Evolutionary conservation across 2,888 invertebrate genomes (phyloP), one percentile per base, ranked within the genome.

Genomic region (Tineola bisselliella): DNA sequence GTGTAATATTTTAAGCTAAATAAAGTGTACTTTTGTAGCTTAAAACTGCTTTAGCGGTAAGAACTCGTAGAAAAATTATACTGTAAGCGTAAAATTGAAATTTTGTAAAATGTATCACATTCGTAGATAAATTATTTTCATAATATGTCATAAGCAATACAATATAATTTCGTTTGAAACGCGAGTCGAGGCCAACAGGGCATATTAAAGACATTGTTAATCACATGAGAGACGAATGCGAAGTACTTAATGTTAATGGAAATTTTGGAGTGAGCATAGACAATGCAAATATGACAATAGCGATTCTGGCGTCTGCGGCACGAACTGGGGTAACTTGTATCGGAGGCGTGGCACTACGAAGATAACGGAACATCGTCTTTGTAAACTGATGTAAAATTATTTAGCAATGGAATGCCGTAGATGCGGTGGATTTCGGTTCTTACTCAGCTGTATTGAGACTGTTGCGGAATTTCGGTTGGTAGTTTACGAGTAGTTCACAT

Each of bases 241-340:
- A 33, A 33, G 15, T 60, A 44, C 31, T 60, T 44, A 60, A 48
- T 63, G 73, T 76, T 81, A 82, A 84, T 83, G 76, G 79, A 81
- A 84, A 83, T 82, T 79, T 71, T 75, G 75, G 77, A 80, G 78
- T 81, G 81, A 81, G 74, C 79, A 82, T 77, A 84, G 82, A 84
- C 83, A 87, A 84, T 84, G 84, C 82, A 82, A 83, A 84, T 78
- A 82, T 76, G 79, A 87, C 86, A 87, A 87, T 84, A 74, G 83
- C 67, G 76, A 82, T 76, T 73, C 67, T 70, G 72, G 72, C 77
- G 76, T 69, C 70, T 72, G 74, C 75, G 76, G 76, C 43, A 44
- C 18, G 59, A 33, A 58, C 70, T 75, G 77, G 73, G 72, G 72
- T 71, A 73, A 73, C 77, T 82, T 79, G 75, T 82, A 84, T 83